Percentiles rank a stretch among this genome's conserved stretches.
Conservation (phyloP, 2,888 invertebrate species). For the Oscheius sp. region DNA sequence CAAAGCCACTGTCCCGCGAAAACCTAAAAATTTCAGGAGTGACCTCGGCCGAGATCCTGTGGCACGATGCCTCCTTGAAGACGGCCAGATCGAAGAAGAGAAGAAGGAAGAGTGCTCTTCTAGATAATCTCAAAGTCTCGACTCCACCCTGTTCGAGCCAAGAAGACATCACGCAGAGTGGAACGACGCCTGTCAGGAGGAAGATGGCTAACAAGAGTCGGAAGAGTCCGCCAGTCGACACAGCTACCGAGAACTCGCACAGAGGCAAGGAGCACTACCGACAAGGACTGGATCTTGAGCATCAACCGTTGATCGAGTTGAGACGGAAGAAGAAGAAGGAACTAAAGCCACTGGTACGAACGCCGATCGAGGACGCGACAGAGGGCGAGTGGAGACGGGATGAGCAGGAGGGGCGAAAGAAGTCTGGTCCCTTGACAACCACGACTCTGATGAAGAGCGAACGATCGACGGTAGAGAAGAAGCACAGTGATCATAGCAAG, state of each 20-base stretch:
- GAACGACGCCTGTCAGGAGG: too few relatives aligned
- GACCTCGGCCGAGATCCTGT: constrained; percentile 18
- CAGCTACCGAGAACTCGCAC: too few relatives aligned
- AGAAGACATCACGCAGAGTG: too few relatives aligned
- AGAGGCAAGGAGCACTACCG: too few relatives aligned
- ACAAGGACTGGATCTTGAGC: too few relatives aligned
- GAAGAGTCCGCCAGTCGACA: too few relatives aligned
- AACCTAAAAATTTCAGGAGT: constrained; percentile 15
- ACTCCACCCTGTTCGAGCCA: too few relatives aligned
- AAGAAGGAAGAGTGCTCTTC: neutral
- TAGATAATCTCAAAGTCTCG: too few relatives aligned
- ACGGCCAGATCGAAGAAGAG: neutral
- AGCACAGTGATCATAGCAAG: neutral
- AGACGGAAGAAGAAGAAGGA: neutral
- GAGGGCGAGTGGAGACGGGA: neutral
- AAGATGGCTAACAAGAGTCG: too few relatives aligned
- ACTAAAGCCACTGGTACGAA: neutral
- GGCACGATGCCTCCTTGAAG: neutral
- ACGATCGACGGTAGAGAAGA: neutral
- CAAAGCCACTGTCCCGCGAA: neutral
- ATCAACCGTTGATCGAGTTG: neutral
- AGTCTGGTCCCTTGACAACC: too few relatives aligned
- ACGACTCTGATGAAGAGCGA: neutral
- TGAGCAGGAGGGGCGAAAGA: neutral
- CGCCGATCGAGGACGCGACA: neutral